A percentile compares a stretch with the other conserved stretches of the same genome.
These are phyloP conservation scores for Caenorhabditis drosophilae DNA, from an alignment of 2,888 invertebrate species.

Conservation along the genomic window DNA sequence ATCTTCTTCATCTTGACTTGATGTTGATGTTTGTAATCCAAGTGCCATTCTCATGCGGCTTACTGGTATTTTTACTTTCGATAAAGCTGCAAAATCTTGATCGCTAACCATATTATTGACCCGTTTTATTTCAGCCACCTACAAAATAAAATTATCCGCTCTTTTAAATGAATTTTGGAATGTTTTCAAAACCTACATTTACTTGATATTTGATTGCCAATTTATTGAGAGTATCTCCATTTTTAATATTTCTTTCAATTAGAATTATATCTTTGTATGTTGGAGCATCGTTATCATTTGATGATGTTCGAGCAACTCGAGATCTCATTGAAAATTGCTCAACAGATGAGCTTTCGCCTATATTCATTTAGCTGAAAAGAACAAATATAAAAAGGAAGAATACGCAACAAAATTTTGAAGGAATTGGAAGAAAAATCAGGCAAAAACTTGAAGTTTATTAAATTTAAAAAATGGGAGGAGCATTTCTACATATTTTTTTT, in stretches of 20 bases:
- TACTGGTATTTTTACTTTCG: conserved; percentile 61
- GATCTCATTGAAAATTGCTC: conserved; percentile 49
- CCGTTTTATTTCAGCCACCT: conserved; percentile 67
- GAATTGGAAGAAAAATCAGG: too few species aligned
- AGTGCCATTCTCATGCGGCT: conserved; percentile 54
- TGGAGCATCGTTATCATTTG: conserved; percentile 31
- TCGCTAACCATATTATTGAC: conserved; percentile 64
- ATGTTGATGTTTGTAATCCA: conserved; percentile 33
- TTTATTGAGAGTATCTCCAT: conserved; percentile 64
- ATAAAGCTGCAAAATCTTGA: conserved; percentile 59
- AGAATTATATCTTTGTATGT: conserved; percentile 51
- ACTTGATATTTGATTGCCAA: conserved; percentile 64
- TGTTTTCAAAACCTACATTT: conserved; percentile 57
- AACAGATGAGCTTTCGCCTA: conserved; percentile 28
- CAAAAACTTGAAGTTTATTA: too few species aligned
- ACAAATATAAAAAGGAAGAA: too few species aligned
- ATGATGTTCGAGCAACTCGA: conserved; percentile 42
- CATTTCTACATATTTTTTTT: too few species aligned
- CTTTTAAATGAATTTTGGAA: neutral
- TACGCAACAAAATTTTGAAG: too few species aligned
- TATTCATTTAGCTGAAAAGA: conserved; percentile 13
- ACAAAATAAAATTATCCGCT: conserved; percentile 9
- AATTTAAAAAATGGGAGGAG: too few species aligned
- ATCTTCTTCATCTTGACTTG: conserved; percentile 33
- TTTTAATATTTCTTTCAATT: conserved; percentile 60